Evolutionary conservation across 2,797 vertebrate genomes (phyloP).

Genomic region (Mormyrops boulengeri): DNA sequence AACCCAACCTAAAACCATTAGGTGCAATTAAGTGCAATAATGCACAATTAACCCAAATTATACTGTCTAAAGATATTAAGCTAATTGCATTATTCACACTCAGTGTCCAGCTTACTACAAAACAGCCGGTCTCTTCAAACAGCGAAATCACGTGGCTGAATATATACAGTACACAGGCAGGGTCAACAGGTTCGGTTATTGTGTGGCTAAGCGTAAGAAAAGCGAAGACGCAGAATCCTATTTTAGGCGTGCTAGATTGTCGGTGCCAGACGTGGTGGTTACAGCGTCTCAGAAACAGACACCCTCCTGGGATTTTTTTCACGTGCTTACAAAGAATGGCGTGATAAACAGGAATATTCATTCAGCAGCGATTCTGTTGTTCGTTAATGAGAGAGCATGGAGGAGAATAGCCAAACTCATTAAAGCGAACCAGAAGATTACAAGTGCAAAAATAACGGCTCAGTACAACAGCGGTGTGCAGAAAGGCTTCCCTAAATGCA

Average conservation of each 20-base stretch:
- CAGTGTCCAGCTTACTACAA: neutral
- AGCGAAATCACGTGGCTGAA: neutral
- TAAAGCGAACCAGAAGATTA: neutral
- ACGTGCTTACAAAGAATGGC: neutral
- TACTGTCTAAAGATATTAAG: constrained; percentile 3
- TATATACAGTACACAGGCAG: neutral
- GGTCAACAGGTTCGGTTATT: neutral
- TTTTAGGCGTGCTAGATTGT: neutral
- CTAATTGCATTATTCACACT: neutral
- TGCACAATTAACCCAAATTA: neutral
- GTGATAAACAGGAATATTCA: neutral
- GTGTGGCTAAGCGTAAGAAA: neutral
- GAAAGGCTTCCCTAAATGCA: neutral
- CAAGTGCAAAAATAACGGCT: neutral
- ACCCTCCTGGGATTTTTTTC: neutral
- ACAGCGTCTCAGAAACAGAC: neutral
- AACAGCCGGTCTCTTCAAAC: neutral
- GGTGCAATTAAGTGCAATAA: constrained; percentile 2
- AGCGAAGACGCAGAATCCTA: neutral
- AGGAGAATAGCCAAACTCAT: neutral
- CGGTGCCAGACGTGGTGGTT: neutral
- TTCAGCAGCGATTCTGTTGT: neutral
- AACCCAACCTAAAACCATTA: neutral
- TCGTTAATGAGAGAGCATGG: neutral
- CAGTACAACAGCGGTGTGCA: neutral